These are phyloP conservation scores for Neolamprologus caudopunctatus DNA, from an alignment of 2,113 vertebrate species.

Conservation along the genomic window DNA sequence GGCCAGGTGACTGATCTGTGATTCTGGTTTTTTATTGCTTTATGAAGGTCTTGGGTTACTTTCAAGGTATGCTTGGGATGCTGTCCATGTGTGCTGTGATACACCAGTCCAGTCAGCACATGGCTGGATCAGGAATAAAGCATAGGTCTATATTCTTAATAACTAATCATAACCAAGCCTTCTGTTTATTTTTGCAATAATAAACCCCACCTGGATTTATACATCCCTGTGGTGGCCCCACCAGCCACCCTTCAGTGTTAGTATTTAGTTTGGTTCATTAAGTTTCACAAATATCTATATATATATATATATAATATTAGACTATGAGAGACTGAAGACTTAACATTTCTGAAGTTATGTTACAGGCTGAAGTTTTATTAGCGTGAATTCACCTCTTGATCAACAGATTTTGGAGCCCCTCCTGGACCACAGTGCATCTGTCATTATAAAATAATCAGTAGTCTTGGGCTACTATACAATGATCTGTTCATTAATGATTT, in stretches of 20 bases:
- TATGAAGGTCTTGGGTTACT: neutral
- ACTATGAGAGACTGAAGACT: neutral
- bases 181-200: neutral
- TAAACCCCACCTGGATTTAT: neutral
- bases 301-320: neutral
- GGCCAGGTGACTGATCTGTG: neutral
- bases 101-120: neutral
- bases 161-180: neutral
- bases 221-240: neutral
- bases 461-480: neutral
- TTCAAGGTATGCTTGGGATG: neutral
- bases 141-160: neutral
- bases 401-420: neutral
- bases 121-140: neutral
- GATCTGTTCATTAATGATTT: neutral
- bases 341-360: neutral
- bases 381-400: neutral
- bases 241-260: neutral
- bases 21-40: rapidly evolving
- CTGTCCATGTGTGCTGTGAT: neutral
- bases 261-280: neutral
- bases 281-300: neutral
- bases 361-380: neutral
- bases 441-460: neutral
- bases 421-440: neutral